Evolutionary conservation across 2,888 invertebrate genomes (phyloP), one percentile per base, ranked within the genome.

Genomic region (Chydorus sphaericus): DNA sequence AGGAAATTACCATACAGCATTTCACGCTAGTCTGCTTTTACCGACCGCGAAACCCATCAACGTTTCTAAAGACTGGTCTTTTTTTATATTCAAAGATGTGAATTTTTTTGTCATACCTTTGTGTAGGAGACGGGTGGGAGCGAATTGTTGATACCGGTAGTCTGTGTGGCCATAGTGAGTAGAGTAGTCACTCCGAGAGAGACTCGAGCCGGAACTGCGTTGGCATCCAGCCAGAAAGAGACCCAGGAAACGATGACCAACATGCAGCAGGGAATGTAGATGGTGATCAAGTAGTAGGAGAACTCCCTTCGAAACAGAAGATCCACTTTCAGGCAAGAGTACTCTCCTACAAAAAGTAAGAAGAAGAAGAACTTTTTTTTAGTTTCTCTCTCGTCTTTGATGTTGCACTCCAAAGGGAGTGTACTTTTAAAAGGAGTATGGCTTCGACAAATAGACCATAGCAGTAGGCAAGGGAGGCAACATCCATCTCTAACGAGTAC

Each of bases 211-310:
- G 92, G 92, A 60, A 92, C 90, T 59, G 92, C 92, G 67, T 91
- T 91, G 77, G 91, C 91, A 76, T 93, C 92, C 67, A 69, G 48
- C 92, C 92, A 93, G 77, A 93, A 93, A 62, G 90, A 90, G 63
- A 93, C 92, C 93, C 93, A 93, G 61, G 91, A 92, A 61, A 93
- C 92, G 72, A 93, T 92, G 71, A 94, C 92, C 71, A 94, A 75
- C 94, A 94, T 94, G 77, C 92, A 92, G 78, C 94, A 96, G 54
- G 97, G 97, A 70, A 96, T 92, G 80, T 97, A 97, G 75, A 96
- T 93, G 80, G 96, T 96, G 71, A 97, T 93, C 68, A 97, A 81
- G 77, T 96, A 97, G 82, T 96, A 97, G 74, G 90, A 88, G 83
- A 97, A 96, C 77, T 97, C 96, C 66, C 97, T 80, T 73, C 93